A percentile compares a stretch with the other conserved stretches of the same genome.
Conservation (phyloP, 2,797 vertebrate species). For the Hyperoplus immaculatus region DNA sequence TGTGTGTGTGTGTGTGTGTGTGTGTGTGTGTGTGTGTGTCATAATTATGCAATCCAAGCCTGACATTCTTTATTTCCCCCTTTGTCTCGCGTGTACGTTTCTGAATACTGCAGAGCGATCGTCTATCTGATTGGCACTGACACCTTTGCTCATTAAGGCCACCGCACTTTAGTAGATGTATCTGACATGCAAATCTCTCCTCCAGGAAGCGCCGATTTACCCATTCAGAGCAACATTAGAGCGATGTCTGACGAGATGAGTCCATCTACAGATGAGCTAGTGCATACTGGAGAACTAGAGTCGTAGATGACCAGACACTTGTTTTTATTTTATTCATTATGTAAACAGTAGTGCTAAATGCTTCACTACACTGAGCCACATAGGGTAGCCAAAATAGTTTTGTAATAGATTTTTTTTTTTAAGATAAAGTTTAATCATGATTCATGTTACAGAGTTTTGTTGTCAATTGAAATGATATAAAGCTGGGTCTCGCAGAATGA, state of each 20-base stretch:
- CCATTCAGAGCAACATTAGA: constrained; percentile 1
- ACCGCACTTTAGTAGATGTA: not conserved
- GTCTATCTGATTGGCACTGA: constrained; percentile 18
- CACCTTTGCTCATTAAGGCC: constrained; percentile 13
- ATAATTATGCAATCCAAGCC: constrained; percentile 20
- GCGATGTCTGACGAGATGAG: not conserved
- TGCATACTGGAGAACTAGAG: not conserved
- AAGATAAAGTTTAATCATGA: not conserved
- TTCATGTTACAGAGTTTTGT: not conserved
- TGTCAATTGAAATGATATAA: not conserved
- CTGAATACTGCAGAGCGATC: not conserved
- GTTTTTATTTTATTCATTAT: not conserved
- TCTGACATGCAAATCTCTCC: constrained; percentile 12
- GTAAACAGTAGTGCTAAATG: not conserved
- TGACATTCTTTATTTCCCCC: not conserved
- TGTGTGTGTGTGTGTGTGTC: constrained; percentile 13
- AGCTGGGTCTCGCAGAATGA: not conserved
- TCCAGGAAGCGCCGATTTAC: not conserved
- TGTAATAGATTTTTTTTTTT: not conserved
- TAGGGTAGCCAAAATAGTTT: too few relatives aligned
- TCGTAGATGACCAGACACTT: too few relatives aligned
- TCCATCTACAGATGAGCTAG: not conserved
- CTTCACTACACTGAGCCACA: not conserved
- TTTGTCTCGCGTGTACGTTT: constrained; percentile 4
- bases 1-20: constrained; percentile 6